Evolutionary conservation across 2,888 invertebrate genomes (phyloP).

Genomic region (Parelbella ahira): DNA sequence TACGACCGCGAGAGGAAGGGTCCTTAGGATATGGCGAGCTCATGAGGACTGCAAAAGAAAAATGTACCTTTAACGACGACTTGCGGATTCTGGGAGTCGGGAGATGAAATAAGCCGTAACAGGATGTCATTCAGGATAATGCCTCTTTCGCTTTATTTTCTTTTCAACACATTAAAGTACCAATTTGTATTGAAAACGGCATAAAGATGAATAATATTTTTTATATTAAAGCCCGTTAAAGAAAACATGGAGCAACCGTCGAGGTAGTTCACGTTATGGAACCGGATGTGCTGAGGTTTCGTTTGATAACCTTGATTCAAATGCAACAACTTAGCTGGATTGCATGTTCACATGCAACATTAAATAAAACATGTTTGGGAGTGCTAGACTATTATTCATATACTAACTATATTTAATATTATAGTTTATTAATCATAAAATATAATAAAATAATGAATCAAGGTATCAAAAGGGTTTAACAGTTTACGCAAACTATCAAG

Average conservation of each 20-base stretch:
- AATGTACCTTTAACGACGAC: slow-evolving; percentile 79
- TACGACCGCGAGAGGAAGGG: slow-evolving; percentile 55
- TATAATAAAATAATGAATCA: no score
- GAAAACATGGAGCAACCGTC: slow-evolving; percentile 2
- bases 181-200: slow-evolving; percentile 32
- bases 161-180: slow-evolving; percentile 36
- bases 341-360: no score
- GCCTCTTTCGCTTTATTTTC: slow-evolving; percentile 58
- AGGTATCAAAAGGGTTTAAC: no score
- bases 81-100: slow-evolving; percentile 71
- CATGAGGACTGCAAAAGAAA: slow-evolving; percentile 77
- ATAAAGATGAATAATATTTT: slow-evolving; percentile 29
- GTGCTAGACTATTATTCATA: no score
- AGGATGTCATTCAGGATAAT: slow-evolving; percentile 78
- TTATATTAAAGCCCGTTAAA: slow-evolving; percentile 14
- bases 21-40: slow-evolving; percentile 65
- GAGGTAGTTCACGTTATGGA: neutral
- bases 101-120: slow-evolving; percentile 78
- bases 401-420: no score
- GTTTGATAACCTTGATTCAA: no score
- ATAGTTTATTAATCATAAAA: no score
- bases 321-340: no score
- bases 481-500: no score
- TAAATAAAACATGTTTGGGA: no score
- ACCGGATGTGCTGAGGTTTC: no score